A percentile compares a stretch with the other conserved stretches of the same genome.
phyloP scores from a whole-genome alignment of 2,797 vertebrate genomes.

The Chlorospingus semifuscus region DNA sequence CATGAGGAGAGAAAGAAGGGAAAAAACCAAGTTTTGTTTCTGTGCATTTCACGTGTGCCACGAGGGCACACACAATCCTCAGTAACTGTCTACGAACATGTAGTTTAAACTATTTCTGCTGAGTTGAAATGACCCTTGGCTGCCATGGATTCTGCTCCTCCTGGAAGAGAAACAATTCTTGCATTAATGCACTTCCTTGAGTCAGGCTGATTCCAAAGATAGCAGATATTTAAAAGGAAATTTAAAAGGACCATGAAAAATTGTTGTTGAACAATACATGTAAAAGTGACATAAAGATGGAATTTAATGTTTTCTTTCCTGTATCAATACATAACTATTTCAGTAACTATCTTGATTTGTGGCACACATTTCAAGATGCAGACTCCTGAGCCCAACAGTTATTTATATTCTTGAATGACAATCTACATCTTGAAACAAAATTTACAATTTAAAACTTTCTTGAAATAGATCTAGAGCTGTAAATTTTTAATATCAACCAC shows the following conservation, averaged over 20 bases:
- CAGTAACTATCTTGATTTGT: background rate
- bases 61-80: background rate
- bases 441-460: background rate
- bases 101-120: background rate
- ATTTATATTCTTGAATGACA: background rate
- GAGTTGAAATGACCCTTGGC: background rate
- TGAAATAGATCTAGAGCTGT: background rate
- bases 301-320: background rate
- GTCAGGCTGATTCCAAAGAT: background rate
- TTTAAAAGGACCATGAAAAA: no score
- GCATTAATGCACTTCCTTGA: background rate
- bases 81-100: background rate
- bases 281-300: background rate
- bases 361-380: background rate
- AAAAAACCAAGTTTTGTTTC: background rate
- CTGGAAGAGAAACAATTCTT: background rate
- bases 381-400: background rate
- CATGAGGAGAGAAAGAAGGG: rapidly evolving
- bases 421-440: background rate
- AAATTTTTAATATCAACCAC: background rate
- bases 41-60: background rate
- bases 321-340: background rate
- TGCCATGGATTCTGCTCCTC: background rate
- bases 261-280: background rate
- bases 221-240: background rate